A percentile compares a stretch with the other conserved stretches of the same genome.
These are phyloP conservation scores for Theocolax elegans DNA, from an alignment of 1,140 invertebrate species.

Conservation along the genomic window DNA sequence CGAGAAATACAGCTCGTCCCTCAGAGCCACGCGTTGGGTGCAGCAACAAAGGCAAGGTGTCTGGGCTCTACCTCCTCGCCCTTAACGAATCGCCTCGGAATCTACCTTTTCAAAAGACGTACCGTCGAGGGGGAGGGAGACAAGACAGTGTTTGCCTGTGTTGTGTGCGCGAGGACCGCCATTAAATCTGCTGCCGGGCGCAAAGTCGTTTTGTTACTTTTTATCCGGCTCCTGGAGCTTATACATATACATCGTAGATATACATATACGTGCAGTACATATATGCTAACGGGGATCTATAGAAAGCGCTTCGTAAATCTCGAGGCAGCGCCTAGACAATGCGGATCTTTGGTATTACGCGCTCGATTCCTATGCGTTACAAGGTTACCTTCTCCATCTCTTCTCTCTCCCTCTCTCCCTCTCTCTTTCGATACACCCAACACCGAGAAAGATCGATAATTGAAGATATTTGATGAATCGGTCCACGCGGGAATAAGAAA, in stretches of 20 bases:
- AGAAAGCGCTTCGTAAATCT: constrained; percentile 53
- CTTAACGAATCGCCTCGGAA: constrained; percentile 48
- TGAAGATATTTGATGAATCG: constrained; percentile 38
- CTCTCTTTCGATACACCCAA: neutral
- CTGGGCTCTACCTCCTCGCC: constrained; percentile 33
- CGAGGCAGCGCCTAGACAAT: constrained; percentile 49
- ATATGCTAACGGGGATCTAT: constrained; percentile 45
- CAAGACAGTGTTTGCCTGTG: too few species aligned
- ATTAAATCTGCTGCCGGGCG: constrained; percentile 57
- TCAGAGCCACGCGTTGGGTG: constrained; percentile 60
- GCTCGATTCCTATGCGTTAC: too few species aligned
- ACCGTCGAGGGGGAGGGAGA: neutral
- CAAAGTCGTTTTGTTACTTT: constrained; percentile 63
- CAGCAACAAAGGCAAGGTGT: constrained; percentile 65
- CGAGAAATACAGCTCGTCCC: too few species aligned
- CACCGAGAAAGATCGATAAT: constrained; percentile 32
- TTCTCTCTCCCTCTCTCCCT: neutral
- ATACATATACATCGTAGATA: neutral
- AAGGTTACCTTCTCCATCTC: neutral
- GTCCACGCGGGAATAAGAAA: neutral
- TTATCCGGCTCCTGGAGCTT: constrained; percentile 44
- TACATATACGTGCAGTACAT: constrained; percentile 25
- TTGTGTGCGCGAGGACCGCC: constrained; percentile 42
- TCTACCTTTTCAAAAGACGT: constrained; percentile 43
- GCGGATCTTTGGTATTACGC: neutral